phyloP scores from a whole-genome alignment of 2,797 vertebrate genomes.

The Coluber constrictor region DNA sequence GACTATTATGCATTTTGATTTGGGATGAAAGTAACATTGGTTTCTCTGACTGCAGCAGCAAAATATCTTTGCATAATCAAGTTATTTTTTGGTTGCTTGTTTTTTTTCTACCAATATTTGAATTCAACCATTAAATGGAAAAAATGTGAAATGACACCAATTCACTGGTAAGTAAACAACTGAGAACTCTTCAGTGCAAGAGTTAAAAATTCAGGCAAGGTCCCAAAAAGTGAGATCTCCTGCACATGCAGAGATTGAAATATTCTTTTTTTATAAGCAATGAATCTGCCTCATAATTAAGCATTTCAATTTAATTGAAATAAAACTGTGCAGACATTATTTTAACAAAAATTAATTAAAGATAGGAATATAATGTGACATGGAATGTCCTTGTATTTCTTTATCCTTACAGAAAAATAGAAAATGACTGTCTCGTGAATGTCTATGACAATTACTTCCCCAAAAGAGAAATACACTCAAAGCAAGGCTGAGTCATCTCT shows the following conservation, averaged over 20 bases:
- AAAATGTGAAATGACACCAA: not conserved
- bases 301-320: not conserved
- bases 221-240: not conserved
- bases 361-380: conserved; percentile 60
- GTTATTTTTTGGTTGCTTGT: not conserved
- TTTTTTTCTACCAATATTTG: conserved; percentile 23
- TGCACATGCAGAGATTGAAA: not conserved
- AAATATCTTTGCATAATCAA: conserved; percentile 24
- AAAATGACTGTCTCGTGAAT: conserved; percentile 32
- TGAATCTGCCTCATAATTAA: not conserved
- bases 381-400: conserved; percentile 40
- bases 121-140: not conserved
- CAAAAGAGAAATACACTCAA: conserved; percentile 43
- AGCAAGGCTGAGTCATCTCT: conserved; percentile 53
- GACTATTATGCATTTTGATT: not conserved
- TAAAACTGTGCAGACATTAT: not conserved
- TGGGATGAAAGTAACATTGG: not conserved
- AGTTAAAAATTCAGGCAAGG: not conserved
- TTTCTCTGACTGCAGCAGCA: not conserved
- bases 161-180: not conserved
- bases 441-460: conserved; percentile 44
- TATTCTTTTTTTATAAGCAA: not conserved
- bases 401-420: conserved; percentile 50
- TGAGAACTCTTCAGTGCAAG: not conserved
- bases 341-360: conserved; percentile 32